Percentiles rank a stretch among this genome's conserved stretches.
Conservation (phyloP, 1,140 invertebrate genomes). For the Drosophila malerkotliana region DNA sequence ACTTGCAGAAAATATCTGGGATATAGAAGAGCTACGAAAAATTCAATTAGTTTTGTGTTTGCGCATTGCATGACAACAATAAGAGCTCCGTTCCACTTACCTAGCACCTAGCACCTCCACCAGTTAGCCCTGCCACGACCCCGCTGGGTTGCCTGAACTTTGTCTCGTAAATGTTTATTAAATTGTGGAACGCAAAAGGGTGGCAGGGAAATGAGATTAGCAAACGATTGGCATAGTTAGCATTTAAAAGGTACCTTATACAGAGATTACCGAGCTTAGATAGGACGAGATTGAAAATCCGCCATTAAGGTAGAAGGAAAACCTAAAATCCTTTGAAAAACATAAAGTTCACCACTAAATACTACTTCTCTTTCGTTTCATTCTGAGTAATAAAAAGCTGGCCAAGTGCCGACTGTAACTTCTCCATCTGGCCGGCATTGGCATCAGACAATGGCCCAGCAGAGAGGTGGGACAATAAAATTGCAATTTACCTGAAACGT, state of each 20-base stretch:
- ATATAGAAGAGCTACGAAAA: conserved; percentile 54
- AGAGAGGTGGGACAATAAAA: conserved; percentile 68
- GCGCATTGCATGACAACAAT: conserved; percentile 80
- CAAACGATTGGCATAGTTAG: conserved; percentile 24
- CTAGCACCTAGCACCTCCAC: not conserved
- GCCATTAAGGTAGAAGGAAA: not conserved
- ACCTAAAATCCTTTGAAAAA: not conserved
- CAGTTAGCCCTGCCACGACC: not conserved
- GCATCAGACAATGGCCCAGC: conserved; percentile 31
- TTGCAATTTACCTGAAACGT: conserved; percentile 76
- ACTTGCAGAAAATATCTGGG: conserved; percentile 49
- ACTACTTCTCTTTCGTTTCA: not conserved
- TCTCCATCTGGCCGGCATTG: conserved; percentile 6
- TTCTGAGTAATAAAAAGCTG: conserved; percentile 19
- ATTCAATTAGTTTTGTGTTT: conserved; percentile 82
- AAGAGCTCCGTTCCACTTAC: conserved; percentile 24
- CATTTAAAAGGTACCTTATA: conserved; percentile 10
- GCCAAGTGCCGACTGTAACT: conserved; percentile 2
- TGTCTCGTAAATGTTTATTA: conserved; percentile 62
- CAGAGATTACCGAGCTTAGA: too few relatives aligned
- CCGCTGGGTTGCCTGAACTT: conserved; percentile 14
- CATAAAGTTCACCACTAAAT: conserved; percentile 1
- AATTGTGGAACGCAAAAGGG: conserved; percentile 35
- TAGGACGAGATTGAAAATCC: too few relatives aligned
- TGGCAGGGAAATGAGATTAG: conserved; percentile 38